Evolutionary conservation across 2,888 invertebrate species (phyloP).

Genomic region (Mesorhabditis belari): DNA sequence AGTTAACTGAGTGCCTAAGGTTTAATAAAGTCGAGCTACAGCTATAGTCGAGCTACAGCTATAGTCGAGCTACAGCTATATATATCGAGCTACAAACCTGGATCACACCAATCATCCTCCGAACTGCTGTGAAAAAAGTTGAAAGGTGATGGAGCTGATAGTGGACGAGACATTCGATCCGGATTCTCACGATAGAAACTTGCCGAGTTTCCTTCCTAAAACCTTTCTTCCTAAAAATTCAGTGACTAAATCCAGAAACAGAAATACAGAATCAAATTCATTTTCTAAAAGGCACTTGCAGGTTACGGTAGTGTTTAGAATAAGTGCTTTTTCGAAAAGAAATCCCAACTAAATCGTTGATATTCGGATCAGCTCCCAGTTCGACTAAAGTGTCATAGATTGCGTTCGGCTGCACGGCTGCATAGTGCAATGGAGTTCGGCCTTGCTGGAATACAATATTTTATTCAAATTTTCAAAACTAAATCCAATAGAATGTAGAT

Average conservation of each 20-base stretch:
- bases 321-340: neutral
- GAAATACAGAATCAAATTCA: too few species aligned
- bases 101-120: conserved; percentile 42
- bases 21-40: too few species aligned
- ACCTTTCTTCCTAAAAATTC: too few species aligned
- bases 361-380: conserved; percentile 36
- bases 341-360: conserved; percentile 37
- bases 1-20: too few species aligned
- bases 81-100: conserved; percentile 19
- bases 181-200: conserved; percentile 33
- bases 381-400: conserved; percentile 51
- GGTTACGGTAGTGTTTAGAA: too few species aligned
- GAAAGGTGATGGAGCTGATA: conserved; percentile 31
- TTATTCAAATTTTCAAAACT: neutral
- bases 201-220: conserved; percentile 45
- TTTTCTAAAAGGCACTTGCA: too few species aligned
- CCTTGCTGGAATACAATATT: conserved; percentile 28
- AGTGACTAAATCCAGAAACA: too few species aligned
- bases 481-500: neutral
- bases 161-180: conserved; percentile 27
- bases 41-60: too few species aligned
- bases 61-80: too few species aligned
- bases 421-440: conserved; percentile 47
- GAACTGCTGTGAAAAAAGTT: conserved; percentile 24
- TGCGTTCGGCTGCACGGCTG: conserved; percentile 48